These are phyloP conservation scores for Heliconius hermathena DNA, from an alignment of 1,140 invertebrate genomes.

Conservation along the genomic window DNA sequence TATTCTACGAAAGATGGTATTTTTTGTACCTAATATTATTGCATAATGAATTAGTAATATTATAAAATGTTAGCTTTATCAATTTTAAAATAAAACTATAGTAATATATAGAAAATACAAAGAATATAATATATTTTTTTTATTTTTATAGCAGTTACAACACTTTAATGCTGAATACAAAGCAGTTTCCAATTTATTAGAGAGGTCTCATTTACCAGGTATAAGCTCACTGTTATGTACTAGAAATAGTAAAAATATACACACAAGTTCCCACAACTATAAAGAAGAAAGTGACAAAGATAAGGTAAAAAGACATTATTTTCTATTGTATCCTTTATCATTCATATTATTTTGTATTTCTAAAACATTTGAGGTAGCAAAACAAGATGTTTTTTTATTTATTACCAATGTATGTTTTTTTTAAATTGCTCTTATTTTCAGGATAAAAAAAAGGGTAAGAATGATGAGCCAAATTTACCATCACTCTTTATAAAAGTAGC, in stretches of 20 bases:
- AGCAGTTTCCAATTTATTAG: slow-evolving; percentile 59
- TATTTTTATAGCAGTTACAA: slow-evolving; percentile 54
- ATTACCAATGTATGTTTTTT: too few relatives aligned
- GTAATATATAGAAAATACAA: not conserved
- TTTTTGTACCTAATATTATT: slow-evolving; percentile 37
- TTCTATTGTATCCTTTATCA: too few relatives aligned
- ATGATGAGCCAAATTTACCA: slow-evolving; percentile 86
- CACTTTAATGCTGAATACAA: slow-evolving; percentile 66
- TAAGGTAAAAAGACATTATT: slow-evolving; percentile 45
- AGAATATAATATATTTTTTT: not conserved
- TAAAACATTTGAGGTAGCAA: not conserved
- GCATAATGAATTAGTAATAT: slow-evolving; percentile 36
- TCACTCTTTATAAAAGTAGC: slow-evolving; percentile 87
- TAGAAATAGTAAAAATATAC: slow-evolving; percentile 43
- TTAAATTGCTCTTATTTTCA: slow-evolving; percentile 36
- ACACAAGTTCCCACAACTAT: slow-evolving; percentile 51
- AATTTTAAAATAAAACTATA: not conserved
- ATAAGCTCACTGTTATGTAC: slow-evolving; percentile 46
- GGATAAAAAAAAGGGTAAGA: slow-evolving; percentile 76
- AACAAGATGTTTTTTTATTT: too few relatives aligned
- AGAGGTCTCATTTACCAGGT: slow-evolving; percentile 59
- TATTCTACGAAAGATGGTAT: slow-evolving; percentile 16
- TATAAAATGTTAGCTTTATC: not conserved
- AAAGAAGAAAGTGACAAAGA: slow-evolving; percentile 55
- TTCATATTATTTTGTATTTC: too few relatives aligned